These are phyloP conservation scores for Ypsolopha sequella DNA, from an alignment of 2,888 invertebrate genomes.

Conservation along the genomic window DNA sequence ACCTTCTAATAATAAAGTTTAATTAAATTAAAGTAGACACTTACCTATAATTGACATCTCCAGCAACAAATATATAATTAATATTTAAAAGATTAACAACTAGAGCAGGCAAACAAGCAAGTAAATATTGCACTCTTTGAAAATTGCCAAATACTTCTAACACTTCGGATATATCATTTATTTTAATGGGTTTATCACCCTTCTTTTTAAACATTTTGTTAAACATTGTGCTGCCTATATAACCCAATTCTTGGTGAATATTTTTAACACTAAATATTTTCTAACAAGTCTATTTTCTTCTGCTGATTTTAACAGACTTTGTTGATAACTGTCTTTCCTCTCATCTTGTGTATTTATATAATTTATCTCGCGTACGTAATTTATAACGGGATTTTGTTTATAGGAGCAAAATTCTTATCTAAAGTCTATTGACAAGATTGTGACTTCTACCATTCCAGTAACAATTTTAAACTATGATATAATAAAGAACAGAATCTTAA, in stretches of 20 bases:
- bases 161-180: constrained; percentile 23
- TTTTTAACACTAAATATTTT: background rate
- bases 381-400: too few relatives aligned
- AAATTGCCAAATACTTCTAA: constrained; percentile 52
- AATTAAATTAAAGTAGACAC: constrained; percentile 9
- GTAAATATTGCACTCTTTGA: constrained; percentile 39
- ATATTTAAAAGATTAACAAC: constrained; percentile 41
- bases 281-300: too few relatives aligned
- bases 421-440: too few relatives aligned
- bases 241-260: background rate
- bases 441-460: too few relatives aligned
- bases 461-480: too few relatives aligned
- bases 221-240: background rate
- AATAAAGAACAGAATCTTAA: too few relatives aligned
- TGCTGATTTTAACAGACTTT: too few relatives aligned
- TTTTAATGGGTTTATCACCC: background rate
- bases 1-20: too few relatives aligned
- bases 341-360: too few relatives aligned
- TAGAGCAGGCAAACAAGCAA: constrained; percentile 32
- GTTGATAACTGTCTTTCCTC: too few relatives aligned
- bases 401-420: too few relatives aligned
- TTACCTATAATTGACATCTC: constrained; percentile 42
- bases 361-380: too few relatives aligned
- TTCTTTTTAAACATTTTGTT: background rate
- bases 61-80: constrained; percentile 49